Base-by-base conservation (phyloP, 2,888 invertebrate genomes). In the Rotaria socialis region DNA sequence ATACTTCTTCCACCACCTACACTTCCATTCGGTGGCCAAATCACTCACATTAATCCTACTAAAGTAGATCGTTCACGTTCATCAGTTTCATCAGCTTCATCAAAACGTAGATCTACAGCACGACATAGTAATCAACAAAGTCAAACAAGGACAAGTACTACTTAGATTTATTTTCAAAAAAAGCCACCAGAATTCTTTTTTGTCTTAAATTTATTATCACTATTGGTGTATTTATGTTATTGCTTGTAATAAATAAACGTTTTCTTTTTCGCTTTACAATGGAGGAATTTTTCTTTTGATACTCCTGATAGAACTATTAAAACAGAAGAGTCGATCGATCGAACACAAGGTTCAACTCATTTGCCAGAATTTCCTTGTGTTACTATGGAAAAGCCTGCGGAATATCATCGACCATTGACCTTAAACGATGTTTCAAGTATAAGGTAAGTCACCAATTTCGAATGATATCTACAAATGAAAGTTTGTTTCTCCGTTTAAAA, bases 291-390 rank as follows among this genome's bases (percentile, higher is more conserved):
- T 55, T 55, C 22, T 55, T 22, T 7, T 3, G 16, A 35, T 67
- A 67, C 35, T 19, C 0, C 10, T 35, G 0, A 16, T 11, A 80
- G 86, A 50, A 87, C 87, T 35, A 88, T 88, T 41, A 89, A 89
- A 85, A 1, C 80, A 47, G 80, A 80, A 47, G 47, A 80, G 0
- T n/a, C 47, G 24, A 24, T 47, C 11, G 84, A 86, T 56, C 75
- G 52, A 43, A 56, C 74, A 19, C 89, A 89, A 84, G 90, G 90
- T 14, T 90, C 90, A 87, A 90, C 90, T 10, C 88, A 90, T 55
- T 88, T 90, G 35, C 90, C 90, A 10, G 90, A 89, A 87, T 90
- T 90, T 87, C 90, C 90, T 0, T 89, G 90, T 11, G 90, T 91
- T 11, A 87, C 87, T n/a, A 87, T 90, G 52, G 88, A 89, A 43